Evolutionary conservation across 1,140 invertebrate genomes (phyloP).

Genomic region (Piezodorus guildinii): DNA sequence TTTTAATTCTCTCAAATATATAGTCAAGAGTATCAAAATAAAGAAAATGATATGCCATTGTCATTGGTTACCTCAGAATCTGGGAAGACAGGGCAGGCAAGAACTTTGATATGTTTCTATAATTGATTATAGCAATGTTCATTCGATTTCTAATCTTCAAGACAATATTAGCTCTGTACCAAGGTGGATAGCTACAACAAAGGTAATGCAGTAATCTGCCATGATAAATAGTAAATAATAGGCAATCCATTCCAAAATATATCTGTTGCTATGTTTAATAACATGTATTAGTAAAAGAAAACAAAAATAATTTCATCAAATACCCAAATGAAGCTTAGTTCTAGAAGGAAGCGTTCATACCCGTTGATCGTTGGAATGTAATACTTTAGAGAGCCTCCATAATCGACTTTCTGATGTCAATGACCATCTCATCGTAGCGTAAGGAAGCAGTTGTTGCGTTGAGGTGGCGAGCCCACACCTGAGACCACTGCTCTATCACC

Average conservation of each 20-base stretch:
- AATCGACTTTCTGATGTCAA: slow-evolving; percentile 16
- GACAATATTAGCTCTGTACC: slow-evolving; percentile 20
- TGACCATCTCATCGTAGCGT: slow-evolving; percentile 18
- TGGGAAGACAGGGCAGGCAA: slow-evolving; percentile 22
- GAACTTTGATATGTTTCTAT: slow-evolving; percentile 24
- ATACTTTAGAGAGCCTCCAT: neutral
- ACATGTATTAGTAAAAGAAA: too few species aligned
- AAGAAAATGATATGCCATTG: too few species aligned
- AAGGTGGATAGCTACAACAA: slow-evolving; percentile 24
- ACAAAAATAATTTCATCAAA: too few species aligned
- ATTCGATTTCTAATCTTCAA: slow-evolving; percentile 19
- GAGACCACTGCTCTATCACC: slow-evolving; percentile 17
- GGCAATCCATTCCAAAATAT: too few species aligned
- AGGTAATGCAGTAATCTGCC: too few species aligned
- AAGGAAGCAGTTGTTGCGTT: slow-evolving; percentile 12
- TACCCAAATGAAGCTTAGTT: too few species aligned
- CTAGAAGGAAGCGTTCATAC: too few species aligned
- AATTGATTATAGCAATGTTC: slow-evolving; percentile 21
- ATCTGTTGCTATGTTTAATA: too few species aligned
- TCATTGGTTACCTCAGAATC: slow-evolving; percentile 19
- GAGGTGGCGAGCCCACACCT: slow-evolving; percentile 16
- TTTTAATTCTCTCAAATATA: too few species aligned
- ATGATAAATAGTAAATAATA: too few species aligned
- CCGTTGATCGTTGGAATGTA: neutral
- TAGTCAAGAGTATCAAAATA: too few species aligned